A percentile compares a stretch with the other conserved stretches of the same genome.
Conservation (phyloP, 2,888 invertebrate genomes). For the Nomada hirtipes region DNA sequence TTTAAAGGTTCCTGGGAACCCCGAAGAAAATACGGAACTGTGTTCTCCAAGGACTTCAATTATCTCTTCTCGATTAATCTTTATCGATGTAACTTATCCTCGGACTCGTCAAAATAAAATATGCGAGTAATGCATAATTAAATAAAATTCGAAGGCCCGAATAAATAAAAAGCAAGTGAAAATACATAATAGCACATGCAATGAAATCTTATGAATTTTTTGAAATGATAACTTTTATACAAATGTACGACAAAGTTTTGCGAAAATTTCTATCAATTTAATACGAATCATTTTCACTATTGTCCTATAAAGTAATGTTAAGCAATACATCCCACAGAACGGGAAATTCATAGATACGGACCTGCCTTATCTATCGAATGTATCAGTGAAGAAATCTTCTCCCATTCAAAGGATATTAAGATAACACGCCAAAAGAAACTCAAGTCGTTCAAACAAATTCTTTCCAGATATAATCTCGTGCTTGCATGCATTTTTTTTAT, state of each 20-base stretch:
- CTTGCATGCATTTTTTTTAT: neutral
- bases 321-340: neutral
- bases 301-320: neutral
- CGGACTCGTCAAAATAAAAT: neutral
- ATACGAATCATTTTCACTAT: neutral
- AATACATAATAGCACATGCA: neutral
- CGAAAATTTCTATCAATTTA: neutral
- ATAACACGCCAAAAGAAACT: constrained; percentile 11
- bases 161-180: neutral
- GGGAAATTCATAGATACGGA: neutral
- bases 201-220: neutral
- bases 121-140: neutral
- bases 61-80: neutral
- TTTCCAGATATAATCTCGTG: neutral
- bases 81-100: neutral
- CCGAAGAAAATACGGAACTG: neutral
- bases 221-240: neutral
- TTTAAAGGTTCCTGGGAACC: constrained; percentile 5
- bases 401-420: constrained; percentile 7
- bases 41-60: constrained; percentile 14
- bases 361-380: constrained; percentile 34
- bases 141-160: neutral
- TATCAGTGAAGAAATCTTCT: constrained; percentile 27
- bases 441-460: neutral
- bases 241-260: neutral